Evolutionary conservation across 1,140 invertebrate genomes (phyloP).

Genomic region (Brachionus rotundiformis): DNA sequence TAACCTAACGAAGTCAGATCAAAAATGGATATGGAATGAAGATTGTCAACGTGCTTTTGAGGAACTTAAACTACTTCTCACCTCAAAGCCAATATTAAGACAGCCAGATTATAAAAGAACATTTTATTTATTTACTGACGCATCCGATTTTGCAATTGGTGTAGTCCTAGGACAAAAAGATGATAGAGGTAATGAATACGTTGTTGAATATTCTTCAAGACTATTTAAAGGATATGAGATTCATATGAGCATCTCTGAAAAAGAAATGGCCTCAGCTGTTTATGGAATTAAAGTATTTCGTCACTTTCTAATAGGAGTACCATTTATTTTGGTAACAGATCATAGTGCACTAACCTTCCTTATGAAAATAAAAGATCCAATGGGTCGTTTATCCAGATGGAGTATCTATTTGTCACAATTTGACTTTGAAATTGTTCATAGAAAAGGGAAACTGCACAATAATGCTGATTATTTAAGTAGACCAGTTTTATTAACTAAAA

Average conservation of each 20-base stretch:
- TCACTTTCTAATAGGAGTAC: slow-evolving; percentile 64
- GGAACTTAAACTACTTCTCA: slow-evolving; percentile 52
- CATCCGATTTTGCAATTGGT: slow-evolving; percentile 52
- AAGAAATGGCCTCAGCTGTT: slow-evolving; percentile 60
- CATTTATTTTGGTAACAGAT: slow-evolving; percentile 67
- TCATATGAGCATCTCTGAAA: slow-evolving; percentile 58
- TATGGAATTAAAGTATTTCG: slow-evolving; percentile 64
- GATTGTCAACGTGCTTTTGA: slow-evolving; percentile 48
- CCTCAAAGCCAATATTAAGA: slow-evolving; percentile 52
- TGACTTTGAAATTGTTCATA: slow-evolving; percentile 3
- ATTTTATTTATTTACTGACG: slow-evolving; percentile 54
- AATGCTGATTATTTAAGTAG: slow-evolving; percentile 4
- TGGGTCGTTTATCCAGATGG: background rate
- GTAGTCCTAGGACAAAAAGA: slow-evolving; percentile 53
- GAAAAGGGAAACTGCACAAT: background rate
- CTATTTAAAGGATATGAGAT: background rate
- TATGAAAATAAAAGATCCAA: background rate
- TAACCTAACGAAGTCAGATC: slow-evolving; percentile 57
- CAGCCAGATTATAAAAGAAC: slow-evolving; percentile 50
- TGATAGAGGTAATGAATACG: slow-evolving; percentile 40
- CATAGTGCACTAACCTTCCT: slow-evolving; percentile 65
- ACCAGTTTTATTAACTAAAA: background rate
- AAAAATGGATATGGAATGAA: slow-evolving; percentile 19
- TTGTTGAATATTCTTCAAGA: slow-evolving; percentile 9
- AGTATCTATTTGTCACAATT: background rate